Evolutionary conservation across 2,113 vertebrate species (phyloP).

Genomic region (Dipodomys merriami): DNA sequence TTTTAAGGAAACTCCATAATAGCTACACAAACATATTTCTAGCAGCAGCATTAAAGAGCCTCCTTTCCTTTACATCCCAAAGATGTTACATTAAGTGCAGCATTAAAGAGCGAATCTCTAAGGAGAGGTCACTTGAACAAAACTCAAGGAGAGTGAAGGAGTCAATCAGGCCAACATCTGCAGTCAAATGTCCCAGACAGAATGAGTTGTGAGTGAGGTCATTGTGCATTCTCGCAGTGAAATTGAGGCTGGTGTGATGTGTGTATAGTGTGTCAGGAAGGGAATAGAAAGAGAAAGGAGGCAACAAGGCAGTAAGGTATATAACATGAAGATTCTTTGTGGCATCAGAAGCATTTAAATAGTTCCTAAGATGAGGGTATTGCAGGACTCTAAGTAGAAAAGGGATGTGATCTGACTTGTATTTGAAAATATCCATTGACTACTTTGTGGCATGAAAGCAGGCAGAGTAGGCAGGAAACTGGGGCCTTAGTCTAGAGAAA

Average conservation of each 20-base stretch:
- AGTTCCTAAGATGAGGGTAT: not conserved
- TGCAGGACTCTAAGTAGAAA: not conserved
- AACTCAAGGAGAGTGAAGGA: not conserved
- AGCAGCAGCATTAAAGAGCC: not conserved
- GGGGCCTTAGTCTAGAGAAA: not conserved
- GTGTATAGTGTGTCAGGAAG: not conserved
- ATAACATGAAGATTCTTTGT: not conserved
- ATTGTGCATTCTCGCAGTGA: not conserved
- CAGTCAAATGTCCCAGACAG: not conserved
- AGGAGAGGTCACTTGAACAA: not conserved
- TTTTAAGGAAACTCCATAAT: not conserved
- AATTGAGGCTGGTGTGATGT: not conserved
- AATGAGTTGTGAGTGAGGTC: not conserved
- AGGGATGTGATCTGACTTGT: not conserved
- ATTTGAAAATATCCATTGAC: not conserved
- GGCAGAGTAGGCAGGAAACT: not conserved
- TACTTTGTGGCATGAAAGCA: not conserved
- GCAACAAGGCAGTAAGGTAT: no score
- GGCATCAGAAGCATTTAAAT: not conserved
- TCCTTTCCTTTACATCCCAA: not conserved
- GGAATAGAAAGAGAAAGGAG: not conserved
- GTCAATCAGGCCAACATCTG: not conserved
- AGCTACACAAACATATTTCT: not conserved
- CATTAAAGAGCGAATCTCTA: not conserved
- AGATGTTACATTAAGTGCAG: not conserved